phyloP scores from a whole-genome alignment of 1,140 invertebrate species.

The Lethrus apterus region DNA sequence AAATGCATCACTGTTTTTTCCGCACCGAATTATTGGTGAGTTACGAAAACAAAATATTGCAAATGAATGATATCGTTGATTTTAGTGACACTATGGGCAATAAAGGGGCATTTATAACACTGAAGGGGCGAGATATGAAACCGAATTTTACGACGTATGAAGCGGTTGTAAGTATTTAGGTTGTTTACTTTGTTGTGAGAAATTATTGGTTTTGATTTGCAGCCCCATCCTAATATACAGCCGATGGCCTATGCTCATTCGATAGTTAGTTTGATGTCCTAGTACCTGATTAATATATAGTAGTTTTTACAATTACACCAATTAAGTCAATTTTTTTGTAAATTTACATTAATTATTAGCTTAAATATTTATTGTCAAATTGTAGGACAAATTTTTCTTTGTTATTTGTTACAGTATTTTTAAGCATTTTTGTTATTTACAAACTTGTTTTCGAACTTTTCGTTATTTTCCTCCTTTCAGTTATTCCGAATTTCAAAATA shows the following conservation, averaged over 20 bases:
- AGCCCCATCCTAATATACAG: constrained; percentile 95
- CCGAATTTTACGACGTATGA: constrained; percentile 89
- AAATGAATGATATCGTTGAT: constrained; percentile 29
- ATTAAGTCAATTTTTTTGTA: constrained; percentile 13
- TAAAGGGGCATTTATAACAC: constrained; percentile 93
- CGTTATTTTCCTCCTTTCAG: constrained; percentile 1
- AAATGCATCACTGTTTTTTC: constrained; percentile 96
- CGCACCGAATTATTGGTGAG: constrained; percentile 98
- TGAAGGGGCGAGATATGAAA: constrained; percentile 84
- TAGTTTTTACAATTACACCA: constrained; percentile 13
- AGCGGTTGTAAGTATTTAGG: constrained; percentile 71
- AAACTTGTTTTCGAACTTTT: constrained; percentile 1
- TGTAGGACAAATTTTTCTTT: constrained; percentile 10
- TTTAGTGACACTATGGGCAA: constrained; percentile 97
- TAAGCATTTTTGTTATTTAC: constrained; percentile 1
- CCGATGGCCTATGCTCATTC: constrained; percentile 92
- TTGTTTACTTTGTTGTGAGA: constrained; percentile 16
- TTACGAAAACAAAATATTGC: not conserved
- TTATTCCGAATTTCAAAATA: constrained; percentile 3
- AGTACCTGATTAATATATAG: constrained; percentile 37
- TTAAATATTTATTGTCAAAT: constrained; percentile 10
- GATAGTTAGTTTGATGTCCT: constrained; percentile 56
- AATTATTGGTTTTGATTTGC: constrained; percentile 44
- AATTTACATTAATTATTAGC: constrained; percentile 9
- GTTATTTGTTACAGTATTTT: constrained; percentile 13